Evolutionary conservation across 2,888 invertebrate genomes (phyloP), one percentile per base, ranked within the genome.

Genomic region (Litoditis marina): DNA sequence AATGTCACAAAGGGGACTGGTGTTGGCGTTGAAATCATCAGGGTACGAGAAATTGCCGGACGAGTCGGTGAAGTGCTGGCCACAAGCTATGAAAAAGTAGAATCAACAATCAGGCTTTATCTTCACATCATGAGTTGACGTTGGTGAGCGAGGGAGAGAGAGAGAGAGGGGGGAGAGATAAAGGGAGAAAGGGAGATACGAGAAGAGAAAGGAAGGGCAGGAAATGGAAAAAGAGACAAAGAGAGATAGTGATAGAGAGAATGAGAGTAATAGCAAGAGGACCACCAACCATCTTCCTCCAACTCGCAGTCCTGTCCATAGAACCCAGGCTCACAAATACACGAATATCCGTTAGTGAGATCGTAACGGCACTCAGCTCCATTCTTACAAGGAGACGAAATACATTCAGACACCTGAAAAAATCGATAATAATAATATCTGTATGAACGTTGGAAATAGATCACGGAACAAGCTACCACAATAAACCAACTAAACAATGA

Each of bases 271-370:
- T 22, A 27, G 28, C 11, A 22, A n/a, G 39, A 30, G 25, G 56
- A 28, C 52, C 22, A 50, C 62, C 54, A 36, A 77, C 78, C 44
- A 39, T 74, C 71, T 50, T 79, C 79, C 53, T 78, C 68, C 19
- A 60, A 32, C 36, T 79, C 69, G 47, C 80, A 80, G 6, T 56
- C 58, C 4, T 62, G 50, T 3, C 79, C 80, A 42, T 69, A 79
- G 68, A 68, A 80, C 6, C 73, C 72, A 6, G 51, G 53, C 7
- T 64, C 27, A 39, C 79, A 80, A 16, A 75, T 52, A 52, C 80
- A 80, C 16, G 46, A 56, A 27, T 66, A 63, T 7, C 53, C 60
- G 19, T 19, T 47, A 16, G 46, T 44, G 7, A 32, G 13, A 44
- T 55, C 53, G 22, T 39, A 46, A 27, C 34, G 53, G 34, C 64